Evolutionary conservation across 2,888 invertebrate genomes (phyloP), one percentile per base, ranked within the genome.

Genomic region (Drosophila melanosoma): DNA sequence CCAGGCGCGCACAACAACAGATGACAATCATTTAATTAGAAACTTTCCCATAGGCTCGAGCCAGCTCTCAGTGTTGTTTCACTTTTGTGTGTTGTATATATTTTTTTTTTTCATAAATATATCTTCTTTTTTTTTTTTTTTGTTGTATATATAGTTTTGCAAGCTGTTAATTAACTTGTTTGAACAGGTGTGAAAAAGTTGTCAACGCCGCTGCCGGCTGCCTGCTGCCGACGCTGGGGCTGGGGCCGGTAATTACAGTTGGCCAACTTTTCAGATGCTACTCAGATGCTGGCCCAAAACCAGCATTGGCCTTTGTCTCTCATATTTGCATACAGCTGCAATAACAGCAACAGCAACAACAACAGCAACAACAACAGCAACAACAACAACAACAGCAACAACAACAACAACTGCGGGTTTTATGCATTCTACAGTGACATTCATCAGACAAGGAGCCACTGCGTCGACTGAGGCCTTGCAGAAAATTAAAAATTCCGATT

Each of bases 1-100:
- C 59, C 61, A 56, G 69, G 74, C 74, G 79, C 70, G 79, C 82
- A 79, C 82, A 81, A 79, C 81, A 81, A 79, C 87, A 91, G 91
- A 91, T 91, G 92, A 91, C 91, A 91, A 91, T 91, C 91, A 91
- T 91, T 92, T 91, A 91, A 91, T 91, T 91, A 91, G 91, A 91
- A 91, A 91, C 91, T 91, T 92, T 91, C 91, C 91, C 92, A 91
- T 91, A 91, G 91, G 92, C 92, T 90, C 88, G 79, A 66, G 74
- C 74, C 77, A 69, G 74, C 71, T 58, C 69, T 49, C 70, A 40
- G 62, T 61, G 60, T 70, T 84, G 83, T 85, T 75, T 73, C 60
- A 65, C 60, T 74, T 83, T 71, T 69, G 76, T 65, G 76, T 65
- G 74, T 75, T 53, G 54, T 61, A 51, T 29, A 29, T 29, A 29